Evolutionary conservation across 2,888 invertebrate species (phyloP).

Genomic region (Meliscaeva auricollis): DNA sequence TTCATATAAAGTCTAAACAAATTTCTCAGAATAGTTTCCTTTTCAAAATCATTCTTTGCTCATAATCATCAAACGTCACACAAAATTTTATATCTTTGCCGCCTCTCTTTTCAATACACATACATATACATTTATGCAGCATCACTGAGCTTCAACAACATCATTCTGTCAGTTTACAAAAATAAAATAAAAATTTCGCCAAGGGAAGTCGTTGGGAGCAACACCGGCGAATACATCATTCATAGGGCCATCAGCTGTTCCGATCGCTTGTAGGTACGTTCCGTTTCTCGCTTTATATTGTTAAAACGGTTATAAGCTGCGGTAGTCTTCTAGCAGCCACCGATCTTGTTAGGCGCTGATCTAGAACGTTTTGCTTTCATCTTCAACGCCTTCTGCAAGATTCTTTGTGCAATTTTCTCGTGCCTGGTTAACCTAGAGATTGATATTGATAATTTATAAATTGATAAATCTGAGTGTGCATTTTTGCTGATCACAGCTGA

Average conservation of each 20-base stretch:
- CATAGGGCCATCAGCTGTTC: conserved; percentile 59
- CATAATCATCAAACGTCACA: neutral
- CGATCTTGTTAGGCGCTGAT: conserved; percentile 64
- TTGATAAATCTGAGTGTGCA: conserved; percentile 6
- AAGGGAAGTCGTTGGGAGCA: conserved; percentile 60
- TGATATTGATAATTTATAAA: neutral
- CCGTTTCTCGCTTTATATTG: conserved; percentile 66
- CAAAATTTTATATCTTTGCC: neutral
- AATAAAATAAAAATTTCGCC: neutral
- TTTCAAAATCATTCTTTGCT: neutral
- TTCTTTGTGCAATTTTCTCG: neutral
- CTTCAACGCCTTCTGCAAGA: conserved; percentile 5
- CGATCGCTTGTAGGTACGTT: conserved; percentile 39
- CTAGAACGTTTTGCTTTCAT: conserved; percentile 56
- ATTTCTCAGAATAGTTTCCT: neutral
- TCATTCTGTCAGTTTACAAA: neutral
- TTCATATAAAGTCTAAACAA: too few species aligned
- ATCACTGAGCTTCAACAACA: neutral
- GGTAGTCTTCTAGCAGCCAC: conserved; percentile 73
- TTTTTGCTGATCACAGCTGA: neutral
- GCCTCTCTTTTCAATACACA: neutral
- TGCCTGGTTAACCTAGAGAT: neutral
- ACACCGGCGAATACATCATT: conserved; percentile 50
- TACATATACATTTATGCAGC: neutral
- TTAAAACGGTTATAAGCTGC: conserved; percentile 68